These are phyloP conservation scores for Parnassius glacialis DNA, from an alignment of 2,888 invertebrate genomes.

Conservation along the genomic window DNA sequence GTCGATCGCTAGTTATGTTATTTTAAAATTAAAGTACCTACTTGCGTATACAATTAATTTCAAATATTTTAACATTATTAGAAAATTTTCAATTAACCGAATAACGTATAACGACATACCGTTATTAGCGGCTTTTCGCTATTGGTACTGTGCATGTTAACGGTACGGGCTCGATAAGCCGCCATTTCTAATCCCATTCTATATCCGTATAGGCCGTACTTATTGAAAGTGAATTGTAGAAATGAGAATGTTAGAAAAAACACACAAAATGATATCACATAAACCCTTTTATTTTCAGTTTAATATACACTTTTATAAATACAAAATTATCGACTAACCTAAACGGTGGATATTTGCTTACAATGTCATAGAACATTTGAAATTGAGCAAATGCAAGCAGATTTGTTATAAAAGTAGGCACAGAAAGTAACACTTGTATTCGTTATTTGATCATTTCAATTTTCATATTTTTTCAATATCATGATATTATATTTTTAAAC, in stretches of 20 bases:
- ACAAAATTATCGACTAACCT: conserved; percentile 63
- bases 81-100: too few relatives aligned
- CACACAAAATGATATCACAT: conserved; percentile 59
- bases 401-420: conserved; percentile 36
- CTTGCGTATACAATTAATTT: too few relatives aligned
- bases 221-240: too few relatives aligned
- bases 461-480: neutral
- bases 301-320: conserved; percentile 65
- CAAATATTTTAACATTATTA: too few relatives aligned
- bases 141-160: too few relatives aligned
- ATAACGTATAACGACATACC: too few relatives aligned
- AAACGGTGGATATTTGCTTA: conserved; percentile 67
- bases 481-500: conserved; percentile 7
- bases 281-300: conserved; percentile 71
- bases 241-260: conserved; percentile 33
- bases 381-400: conserved; percentile 74
- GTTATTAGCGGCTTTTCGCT: too few relatives aligned
- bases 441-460: neutral
- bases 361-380: conserved; percentile 47
- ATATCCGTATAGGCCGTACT: too few relatives aligned
- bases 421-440: conserved; percentile 30
- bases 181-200: too few relatives aligned
- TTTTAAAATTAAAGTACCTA: too few relatives aligned
- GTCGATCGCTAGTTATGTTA: too few relatives aligned
- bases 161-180: too few relatives aligned